Evolutionary conservation across 1,140 invertebrate genomes (phyloP).

Genomic region (Adelges cooleyi): DNA sequence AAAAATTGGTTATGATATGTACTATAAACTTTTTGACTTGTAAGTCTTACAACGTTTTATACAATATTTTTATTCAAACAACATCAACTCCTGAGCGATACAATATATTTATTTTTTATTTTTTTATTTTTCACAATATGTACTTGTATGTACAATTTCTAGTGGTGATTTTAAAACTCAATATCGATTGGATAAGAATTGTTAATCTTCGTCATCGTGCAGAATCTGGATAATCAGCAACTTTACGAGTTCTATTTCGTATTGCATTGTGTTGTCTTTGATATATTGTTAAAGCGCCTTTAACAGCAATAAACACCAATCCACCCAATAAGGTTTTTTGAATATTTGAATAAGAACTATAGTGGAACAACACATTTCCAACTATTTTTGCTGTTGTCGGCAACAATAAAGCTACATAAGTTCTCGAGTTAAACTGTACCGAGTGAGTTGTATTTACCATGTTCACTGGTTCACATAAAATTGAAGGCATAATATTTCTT

Average conservation of each 20-base stretch:
- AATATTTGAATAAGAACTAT: slow-evolving; percentile 69
- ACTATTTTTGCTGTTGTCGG: slow-evolving; percentile 87
- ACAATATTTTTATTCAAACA: no score
- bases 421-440: slow-evolving; percentile 46
- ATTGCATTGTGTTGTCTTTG: slow-evolving; percentile 87
- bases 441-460: neutral
- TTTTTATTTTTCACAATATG: no score
- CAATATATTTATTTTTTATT: no score
- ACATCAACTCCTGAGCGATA: no score
- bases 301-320: slow-evolving; percentile 79
- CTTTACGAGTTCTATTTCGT: slow-evolving; percentile 66
- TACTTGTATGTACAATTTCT: no score
- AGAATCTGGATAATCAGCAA: slow-evolving; percentile 54
- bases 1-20: no score
- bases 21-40: no score
- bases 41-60: no score
- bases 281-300: slow-evolving; percentile 90
- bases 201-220: no score
- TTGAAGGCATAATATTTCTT: slow-evolving; percentile 56
- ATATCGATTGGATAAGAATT: no score
- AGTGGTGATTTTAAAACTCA: no score
- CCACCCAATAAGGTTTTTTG: slow-evolving; percentile 85
- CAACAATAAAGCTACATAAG: slow-evolving; percentile 86
- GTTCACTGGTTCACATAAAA: slow-evolving; percentile 40
- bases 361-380: slow-evolving; percentile 81